These are phyloP conservation scores for Psococerastis gibbosa DNA, from an alignment of 2,888 invertebrate species.

Conservation along the genomic window DNA sequence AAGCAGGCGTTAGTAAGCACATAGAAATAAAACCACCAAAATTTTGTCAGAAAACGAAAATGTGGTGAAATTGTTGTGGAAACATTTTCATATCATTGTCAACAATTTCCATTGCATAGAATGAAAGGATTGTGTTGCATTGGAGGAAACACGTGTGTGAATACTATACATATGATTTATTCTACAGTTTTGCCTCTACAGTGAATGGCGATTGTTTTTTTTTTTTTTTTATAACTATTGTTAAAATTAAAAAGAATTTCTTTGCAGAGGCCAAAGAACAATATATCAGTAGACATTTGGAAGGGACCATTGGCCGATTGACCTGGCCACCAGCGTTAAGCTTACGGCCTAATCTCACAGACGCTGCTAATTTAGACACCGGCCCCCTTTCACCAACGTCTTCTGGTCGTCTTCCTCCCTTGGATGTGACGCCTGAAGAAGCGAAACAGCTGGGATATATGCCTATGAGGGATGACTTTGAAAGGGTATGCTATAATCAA, in stretches of 20 bases:
- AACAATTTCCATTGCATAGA: too few relatives aligned
- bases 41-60: too few relatives aligned
- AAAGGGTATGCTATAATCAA: slow-evolving; percentile 83
- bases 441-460: slow-evolving; percentile 80
- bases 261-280: slow-evolving; percentile 73
- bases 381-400: slow-evolving; percentile 53
- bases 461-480: slow-evolving; percentile 92
- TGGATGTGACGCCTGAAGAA: slow-evolving; percentile 68
- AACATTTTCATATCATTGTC: too few relatives aligned
- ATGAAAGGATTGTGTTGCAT: too few relatives aligned
- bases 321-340: slow-evolving; percentile 59
- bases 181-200: too few relatives aligned
- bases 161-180: too few relatives aligned
- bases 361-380: slow-evolving; percentile 54
- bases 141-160: too few relatives aligned
- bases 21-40: too few relatives aligned
- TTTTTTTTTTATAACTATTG: slow-evolving; percentile 11
- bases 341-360: slow-evolving; percentile 47
- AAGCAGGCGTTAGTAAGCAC: too few relatives aligned
- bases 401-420: slow-evolving; percentile 38
- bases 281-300: slow-evolving; percentile 69
- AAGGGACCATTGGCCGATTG: slow-evolving; percentile 75
- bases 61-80: too few relatives aligned
- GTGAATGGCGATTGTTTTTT: too few relatives aligned
- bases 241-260: slow-evolving; percentile 7